Base-by-base conservation (phyloP, 1,140 invertebrate genomes). In the Leptinotarsa lineolata region DNA sequence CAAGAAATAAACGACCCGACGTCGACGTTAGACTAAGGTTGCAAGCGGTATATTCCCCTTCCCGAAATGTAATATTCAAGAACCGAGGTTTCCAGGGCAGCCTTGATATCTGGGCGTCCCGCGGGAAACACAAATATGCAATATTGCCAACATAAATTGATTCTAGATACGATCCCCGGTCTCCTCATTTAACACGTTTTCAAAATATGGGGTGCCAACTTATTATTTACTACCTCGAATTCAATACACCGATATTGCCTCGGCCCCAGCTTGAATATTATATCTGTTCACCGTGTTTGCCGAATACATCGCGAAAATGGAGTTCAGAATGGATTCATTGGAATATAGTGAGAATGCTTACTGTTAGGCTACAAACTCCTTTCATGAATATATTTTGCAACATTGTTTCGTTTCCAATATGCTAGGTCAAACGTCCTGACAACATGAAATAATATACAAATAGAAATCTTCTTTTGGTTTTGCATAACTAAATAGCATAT, bases 131-230 rank as follows among this genome's bases (percentile, higher is more conserved):
- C 81, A 83, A 83, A 83, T 83, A 83, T 82, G 81, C 80, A 81
- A 83, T 83, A 83, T 81, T 81, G 81, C 81, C 80, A 79, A 79
- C 81, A 83, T 83, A 83, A 83, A 83, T 83, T 83, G 81, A 83
- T 83, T 82, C 80, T 79, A 79, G 81, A 82, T 82, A 80, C 78
- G 77, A 77, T 78, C 79, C 76, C 74, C 73, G 68, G 78, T 80
- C 79, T 79, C 76, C 77, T 81, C 77, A 81, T 81, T 82, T 82
- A 82, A 81, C 79, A 81, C 80, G 74, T 81, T 82, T 81, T 77
- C 77, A 79, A 82, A 82, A 81, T 78, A 80, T 78, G 75, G 77
- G 79, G 81, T 80, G 80, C 73, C 71, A 79, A 73, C 77, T 75
- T 78, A 76, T 81, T 79, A 79, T 81, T 81, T 80, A 78, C 76